A percentile compares a stretch with the other conserved stretches of the same genome.
Evolutionary conservation across 2,888 invertebrate genomes (phyloP).

Genomic region (Slavum lentiscoides): DNA sequence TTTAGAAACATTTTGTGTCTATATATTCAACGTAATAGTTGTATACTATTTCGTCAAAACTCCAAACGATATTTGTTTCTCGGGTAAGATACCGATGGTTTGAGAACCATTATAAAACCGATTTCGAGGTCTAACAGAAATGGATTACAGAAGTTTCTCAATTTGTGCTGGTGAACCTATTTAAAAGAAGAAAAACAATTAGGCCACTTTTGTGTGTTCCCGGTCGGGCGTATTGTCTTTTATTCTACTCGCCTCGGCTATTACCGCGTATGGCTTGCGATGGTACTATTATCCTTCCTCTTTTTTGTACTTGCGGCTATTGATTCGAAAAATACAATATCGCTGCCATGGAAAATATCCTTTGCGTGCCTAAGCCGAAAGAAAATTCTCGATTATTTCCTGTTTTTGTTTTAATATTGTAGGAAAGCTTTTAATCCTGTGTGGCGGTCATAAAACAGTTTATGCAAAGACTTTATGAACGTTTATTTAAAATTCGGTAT

Average conservation of each 20-base stretch:
- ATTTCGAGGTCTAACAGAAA: conserved; percentile 20
- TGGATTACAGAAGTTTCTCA: conserved; percentile 42
- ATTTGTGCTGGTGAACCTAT: conserved; percentile 39
- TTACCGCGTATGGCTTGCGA: background rate
- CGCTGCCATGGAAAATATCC: background rate
- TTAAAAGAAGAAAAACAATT: conserved; percentile 47
- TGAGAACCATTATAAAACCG: conserved; percentile 12
- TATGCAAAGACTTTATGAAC: background rate
- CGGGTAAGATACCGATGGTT: background rate
- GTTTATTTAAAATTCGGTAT: no score
- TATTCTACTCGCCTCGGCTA: conserved; percentile 4
- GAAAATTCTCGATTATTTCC: background rate
- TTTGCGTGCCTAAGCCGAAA: background rate
- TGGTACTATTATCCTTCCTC: conserved; percentile 6
- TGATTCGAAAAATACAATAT: conserved; percentile 21
- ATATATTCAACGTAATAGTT: no score
- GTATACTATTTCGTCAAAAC: no score
- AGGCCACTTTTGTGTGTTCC: conserved; percentile 25
- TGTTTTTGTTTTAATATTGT: background rate
- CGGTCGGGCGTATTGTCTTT: conserved; percentile 13
- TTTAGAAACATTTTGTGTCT: no score
- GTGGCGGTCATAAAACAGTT: background rate
- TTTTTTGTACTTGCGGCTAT: conserved; percentile 22
- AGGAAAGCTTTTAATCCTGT: background rate
- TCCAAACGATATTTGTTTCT: background rate